phyloP scores from a whole-genome alignment of 2,113 vertebrate species.

The Psittacula cyanocephala region DNA sequence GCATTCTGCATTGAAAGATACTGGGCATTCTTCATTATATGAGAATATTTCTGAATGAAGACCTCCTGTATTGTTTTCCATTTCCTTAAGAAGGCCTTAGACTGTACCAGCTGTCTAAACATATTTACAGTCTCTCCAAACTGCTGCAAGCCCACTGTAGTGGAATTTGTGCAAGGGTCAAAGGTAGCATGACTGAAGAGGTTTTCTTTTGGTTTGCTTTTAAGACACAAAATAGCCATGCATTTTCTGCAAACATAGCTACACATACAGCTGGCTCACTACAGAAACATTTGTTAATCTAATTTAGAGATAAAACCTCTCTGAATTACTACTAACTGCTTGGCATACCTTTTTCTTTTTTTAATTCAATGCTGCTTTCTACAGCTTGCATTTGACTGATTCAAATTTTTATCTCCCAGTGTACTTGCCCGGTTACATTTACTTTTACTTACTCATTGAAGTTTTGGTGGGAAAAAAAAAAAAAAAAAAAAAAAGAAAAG shows the following conservation, averaged over 20 bases:
- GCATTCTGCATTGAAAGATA: not conserved
- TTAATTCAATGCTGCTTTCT: not conserved
- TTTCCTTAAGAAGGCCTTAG: slow-evolving; percentile 26
- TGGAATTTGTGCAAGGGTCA: slow-evolving; percentile 29
- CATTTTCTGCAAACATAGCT: not conserved
- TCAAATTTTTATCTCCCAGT: not conserved
- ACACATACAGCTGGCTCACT: not conserved
- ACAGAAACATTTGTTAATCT: not conserved
- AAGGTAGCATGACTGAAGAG: slow-evolving; percentile 7
- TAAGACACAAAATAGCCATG: not conserved
- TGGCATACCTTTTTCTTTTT: not conserved
- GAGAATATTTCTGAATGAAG: slow-evolving; percentile 12
- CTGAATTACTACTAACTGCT: not conserved
- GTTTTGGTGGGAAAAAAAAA: no score
- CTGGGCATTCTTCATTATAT: not conserved
- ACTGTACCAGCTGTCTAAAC: slow-evolving; percentile 58
- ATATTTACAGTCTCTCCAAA: slow-evolving; percentile 7
- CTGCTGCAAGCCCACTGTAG: not conserved
- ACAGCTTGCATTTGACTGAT: not conserved
- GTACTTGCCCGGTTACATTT: not conserved
- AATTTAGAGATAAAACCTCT: not conserved
- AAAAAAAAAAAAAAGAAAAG: no score
- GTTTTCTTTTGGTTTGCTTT: not conserved
- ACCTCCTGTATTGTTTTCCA: not conserved
- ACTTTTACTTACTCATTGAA: not conserved